Evolutionary conservation across 1,140 invertebrate species (phyloP), one percentile per base, ranked within the genome.

Genomic region (Monochamus saltuarius): DNA sequence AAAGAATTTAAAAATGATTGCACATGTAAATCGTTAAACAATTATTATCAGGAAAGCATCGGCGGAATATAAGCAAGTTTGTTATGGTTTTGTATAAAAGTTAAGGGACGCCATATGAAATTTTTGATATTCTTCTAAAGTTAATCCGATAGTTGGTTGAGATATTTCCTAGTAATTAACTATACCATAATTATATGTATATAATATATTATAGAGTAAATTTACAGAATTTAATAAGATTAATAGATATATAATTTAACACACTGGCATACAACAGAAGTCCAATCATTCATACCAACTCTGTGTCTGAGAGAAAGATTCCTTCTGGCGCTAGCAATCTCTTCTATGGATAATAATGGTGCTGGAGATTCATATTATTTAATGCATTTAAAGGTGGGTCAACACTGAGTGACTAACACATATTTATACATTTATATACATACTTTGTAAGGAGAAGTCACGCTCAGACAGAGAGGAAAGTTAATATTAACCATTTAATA

Each of bases 141-240:
- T 65, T 67, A 56, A 63, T 65, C 62, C 63, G 68, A 72, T 72
- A 70, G 62, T 72, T 72, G 65, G 62, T 69, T 73, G 72, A 73
- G 72, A 72, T 73, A 71, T 71, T 67, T 66, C 57, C 68, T 72
- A 73, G 63, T 70, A 73, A 72, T 73, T 68, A 73, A 73, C 72
- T 73, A 73, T 72, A 67, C 67, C 68, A 69, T 73, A 73, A 64
- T 72, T 68, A 67, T 72, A 71, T 73, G 66, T 73, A 72, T 73
- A 70, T 73, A 69, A 71, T 73, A 73, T 72, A 70, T 69, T 70
- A 64, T 72, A 73, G 71, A 75, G 69, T 72, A 73, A 75, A 73
- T 75, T 72, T 75, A 73, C 73, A 75, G 72, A 73, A 69, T 70
- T 70, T 51, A 65, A 73, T 73, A 73, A 73, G 70, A 69, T 72